Percentiles rank a stretch among this genome's conserved stretches.
phyloP scores from a whole-genome alignment of 2,113 vertebrate genomes.

The Callocephalon fimbriatum region DNA sequence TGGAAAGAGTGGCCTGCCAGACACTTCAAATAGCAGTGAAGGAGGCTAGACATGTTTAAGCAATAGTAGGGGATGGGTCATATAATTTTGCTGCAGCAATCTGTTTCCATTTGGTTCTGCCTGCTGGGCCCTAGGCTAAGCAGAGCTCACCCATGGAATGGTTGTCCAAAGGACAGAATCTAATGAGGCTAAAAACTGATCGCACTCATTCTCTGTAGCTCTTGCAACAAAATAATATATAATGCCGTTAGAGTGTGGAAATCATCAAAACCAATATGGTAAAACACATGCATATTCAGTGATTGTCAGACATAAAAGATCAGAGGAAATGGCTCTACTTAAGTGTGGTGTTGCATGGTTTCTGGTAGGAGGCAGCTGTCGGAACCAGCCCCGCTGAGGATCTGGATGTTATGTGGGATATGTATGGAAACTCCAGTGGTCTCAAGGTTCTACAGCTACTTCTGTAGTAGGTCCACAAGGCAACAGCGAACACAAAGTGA shows the following conservation, averaged over 20 bases:
- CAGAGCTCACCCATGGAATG: rapidly evolving
- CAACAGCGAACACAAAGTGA: constrained; percentile 18
- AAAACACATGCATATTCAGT: background rate
- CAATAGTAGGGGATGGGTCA: constrained; percentile 50
- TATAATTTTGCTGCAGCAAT: background rate
- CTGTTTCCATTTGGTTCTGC: constrained; percentile 14
- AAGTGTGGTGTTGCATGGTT: background rate
- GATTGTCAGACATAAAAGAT: background rate
- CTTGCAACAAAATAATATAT: background rate
- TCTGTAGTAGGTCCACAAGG: background rate
- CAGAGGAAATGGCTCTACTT: background rate
- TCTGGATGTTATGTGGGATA: background rate
- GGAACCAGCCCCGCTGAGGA: background rate
- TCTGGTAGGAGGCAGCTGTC: background rate
- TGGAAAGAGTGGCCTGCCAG: background rate
- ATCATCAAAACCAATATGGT: background rate
- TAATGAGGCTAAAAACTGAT: background rate
- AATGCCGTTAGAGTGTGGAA: background rate
- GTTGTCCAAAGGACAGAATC: background rate
- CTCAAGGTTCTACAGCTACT: background rate
- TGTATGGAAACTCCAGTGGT: background rate
- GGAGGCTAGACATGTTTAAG: constrained; percentile 30
- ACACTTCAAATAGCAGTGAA: background rate
- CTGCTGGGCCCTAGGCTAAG: background rate
- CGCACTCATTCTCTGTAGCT: rapidly evolving